Percentiles rank a stretch among this genome's conserved stretches.
Evolutionary conservation across 1,140 invertebrate species (phyloP).

Genomic region (Bathynomus jamesi): DNA sequence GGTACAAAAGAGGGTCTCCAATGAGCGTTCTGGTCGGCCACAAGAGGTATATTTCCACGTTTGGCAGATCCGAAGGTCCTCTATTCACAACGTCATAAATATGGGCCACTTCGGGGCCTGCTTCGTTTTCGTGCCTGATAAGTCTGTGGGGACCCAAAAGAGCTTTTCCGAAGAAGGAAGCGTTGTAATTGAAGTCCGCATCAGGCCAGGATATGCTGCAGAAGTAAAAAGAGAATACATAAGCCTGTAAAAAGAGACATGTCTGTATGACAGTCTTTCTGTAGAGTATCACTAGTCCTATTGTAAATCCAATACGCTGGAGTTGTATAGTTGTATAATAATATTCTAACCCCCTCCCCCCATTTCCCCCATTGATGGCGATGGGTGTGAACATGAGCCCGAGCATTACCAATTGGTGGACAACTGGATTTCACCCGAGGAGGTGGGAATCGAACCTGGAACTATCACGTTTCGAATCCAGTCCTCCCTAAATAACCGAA

Average conservation of each 20-base stretch:
- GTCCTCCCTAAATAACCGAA: too few relatives aligned
- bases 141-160: slow-evolving; percentile 10
- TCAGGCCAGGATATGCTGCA: slow-evolving; percentile 49
- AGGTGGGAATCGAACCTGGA: too few relatives aligned
- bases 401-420: too few relatives aligned
- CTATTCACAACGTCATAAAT: slow-evolving; percentile 76
- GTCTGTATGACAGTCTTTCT: background rate
- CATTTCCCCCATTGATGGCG: too few relatives aligned
- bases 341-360: too few relatives aligned
- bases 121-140: slow-evolving; percentile 54
- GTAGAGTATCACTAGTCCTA: background rate
- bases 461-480: too few relatives aligned
- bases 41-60: slow-evolving; percentile 67
- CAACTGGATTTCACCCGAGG: too few relatives aligned
- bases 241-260: too few relatives aligned
- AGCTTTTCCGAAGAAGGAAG: slow-evolving; percentile 10
- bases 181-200: slow-evolving; percentile 27
- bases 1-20: slow-evolving; percentile 69
- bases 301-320: too few relatives aligned
- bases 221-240: slow-evolving; percentile 25
- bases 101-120: slow-evolving; percentile 75
- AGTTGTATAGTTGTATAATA: too few relatives aligned
- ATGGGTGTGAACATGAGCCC: too few relatives aligned
- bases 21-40: slow-evolving; percentile 59
- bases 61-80: slow-evolving; percentile 70